Percentiles rank a stretch among this genome's conserved stretches.
Evolutionary conservation across 2,888 invertebrate species (phyloP).

Genomic region (Euzophera pinguis): DNA sequence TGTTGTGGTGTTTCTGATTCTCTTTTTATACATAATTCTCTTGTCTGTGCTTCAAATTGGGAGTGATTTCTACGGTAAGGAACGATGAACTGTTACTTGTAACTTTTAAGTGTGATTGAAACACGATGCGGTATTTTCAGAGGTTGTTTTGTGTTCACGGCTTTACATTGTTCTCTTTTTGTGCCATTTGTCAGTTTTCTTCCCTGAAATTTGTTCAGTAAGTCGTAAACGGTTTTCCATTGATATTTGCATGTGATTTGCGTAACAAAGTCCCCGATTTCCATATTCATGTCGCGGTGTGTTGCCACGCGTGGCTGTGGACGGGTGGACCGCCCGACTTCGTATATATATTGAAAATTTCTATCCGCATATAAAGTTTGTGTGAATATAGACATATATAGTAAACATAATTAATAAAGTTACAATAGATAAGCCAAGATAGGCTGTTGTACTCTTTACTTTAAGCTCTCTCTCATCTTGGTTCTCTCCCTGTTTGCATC

Average conservation of each 20-base stretch:
- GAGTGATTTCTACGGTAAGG: constrained; percentile 51
- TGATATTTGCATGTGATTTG: constrained; percentile 28
- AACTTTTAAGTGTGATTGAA: constrained; percentile 15
- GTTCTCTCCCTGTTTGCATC: too few relatives aligned
- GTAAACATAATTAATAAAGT: too few relatives aligned
- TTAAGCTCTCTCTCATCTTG: too few relatives aligned
- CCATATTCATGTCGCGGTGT: constrained; percentile 17
- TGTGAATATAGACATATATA: too few relatives aligned
- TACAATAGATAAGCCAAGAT: too few relatives aligned
- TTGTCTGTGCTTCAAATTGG: constrained; percentile 33
- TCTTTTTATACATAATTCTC: constrained; percentile 31
- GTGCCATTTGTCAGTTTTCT: constrained; percentile 15
- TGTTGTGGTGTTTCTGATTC: constrained; percentile 42
- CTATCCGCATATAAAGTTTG: not conserved
- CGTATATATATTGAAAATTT: constrained; percentile 1
- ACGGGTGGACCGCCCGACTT: not conserved
- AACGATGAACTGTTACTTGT: not conserved
- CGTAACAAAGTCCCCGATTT: constrained; percentile 27
- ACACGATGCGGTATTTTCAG: constrained; percentile 18
- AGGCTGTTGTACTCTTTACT: too few relatives aligned
- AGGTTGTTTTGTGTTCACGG: constrained; percentile 24
- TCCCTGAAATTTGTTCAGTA: constrained; percentile 4
- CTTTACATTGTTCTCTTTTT: constrained; percentile 9
- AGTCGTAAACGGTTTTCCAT: constrained; percentile 20
- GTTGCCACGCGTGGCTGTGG: constrained; percentile 12